Evolutionary conservation across 2,113 vertebrate genomes (phyloP).

Genomic region (Eonycteris spelaea): DNA sequence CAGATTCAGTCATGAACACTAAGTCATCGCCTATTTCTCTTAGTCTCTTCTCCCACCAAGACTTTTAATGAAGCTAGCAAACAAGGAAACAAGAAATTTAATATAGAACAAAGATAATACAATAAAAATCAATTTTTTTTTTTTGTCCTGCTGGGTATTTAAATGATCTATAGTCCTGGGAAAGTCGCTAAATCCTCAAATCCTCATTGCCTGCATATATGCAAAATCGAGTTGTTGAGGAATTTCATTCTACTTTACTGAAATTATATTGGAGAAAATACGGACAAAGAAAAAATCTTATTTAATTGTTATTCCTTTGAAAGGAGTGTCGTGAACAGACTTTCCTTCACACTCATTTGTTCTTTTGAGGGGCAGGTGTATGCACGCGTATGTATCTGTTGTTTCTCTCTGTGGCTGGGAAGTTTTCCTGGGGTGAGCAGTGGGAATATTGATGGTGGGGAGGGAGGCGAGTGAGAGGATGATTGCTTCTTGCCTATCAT

Average conservation of each 20-base stretch:
- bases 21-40: neutral
- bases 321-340: neutral
- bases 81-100: neutral
- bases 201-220: too few species aligned
- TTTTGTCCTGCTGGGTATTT: neutral
- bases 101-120: neutral
- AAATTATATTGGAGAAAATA: neutral
- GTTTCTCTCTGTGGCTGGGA: neutral
- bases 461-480: neutral
- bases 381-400: neutral
- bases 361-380: neutral
- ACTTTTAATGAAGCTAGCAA: neutral
- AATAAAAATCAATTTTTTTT: neutral
- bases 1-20: neutral
- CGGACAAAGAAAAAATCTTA: neutral
- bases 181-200: neutral
- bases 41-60: neutral
- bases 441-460: neutral
- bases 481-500: slow-evolving; percentile 14
- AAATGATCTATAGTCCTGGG: neutral
- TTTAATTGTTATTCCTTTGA: neutral
- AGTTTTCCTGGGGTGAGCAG: neutral
- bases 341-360: neutral
- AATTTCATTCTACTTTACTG: neutral
- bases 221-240: neutral